Base-by-base conservation (phyloP, 2,113 vertebrate genomes). In the Oceanodroma tethys region DNA sequence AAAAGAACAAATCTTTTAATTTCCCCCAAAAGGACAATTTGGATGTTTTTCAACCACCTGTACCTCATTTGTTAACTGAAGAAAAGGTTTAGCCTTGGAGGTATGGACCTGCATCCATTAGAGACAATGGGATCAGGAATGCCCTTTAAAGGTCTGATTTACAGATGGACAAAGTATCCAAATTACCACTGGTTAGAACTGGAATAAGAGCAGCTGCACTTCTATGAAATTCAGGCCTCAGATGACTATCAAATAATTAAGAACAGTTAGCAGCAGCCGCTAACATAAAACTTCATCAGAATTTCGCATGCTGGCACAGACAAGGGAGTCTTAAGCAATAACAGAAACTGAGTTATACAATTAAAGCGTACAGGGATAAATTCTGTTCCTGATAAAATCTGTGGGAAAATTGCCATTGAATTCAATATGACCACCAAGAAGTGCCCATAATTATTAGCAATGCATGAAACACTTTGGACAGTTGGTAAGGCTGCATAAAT, bases 241-340 rank as follows among this genome's bases (percentile, higher is more conserved):
- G 97, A 96, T 97, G 71, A 47, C 75, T 97, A 97, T 97, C 97
- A 96, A 91, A 95, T 97, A 97, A 97, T 95, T 97, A 97, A 93
- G 89, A 97, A 87, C 95, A 97, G 94, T 97, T 95, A 97, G 95
- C 89, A 85, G 81, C 82, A 78, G 86, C 84, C 19, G 1, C n/a
- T 95, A 95, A 82, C 86, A 88, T 84, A 91, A 96, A 95, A 89
- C 74, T 95, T 96, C 91, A 93, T 95, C 91, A 90, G 66, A 95
- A 96, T 95, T 94, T 91, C 81, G 85, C 94, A 82, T 97, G 94
- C 86, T 97, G 95, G 96, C 89, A 91, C 67, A 2, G 78, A 88
- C 81, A 53, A 16, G 78, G 93, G 84, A 91, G 91, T 91, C 95
- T 93, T 95, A 95, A 96, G 84, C 81, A 96, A 76, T 88, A 97